phyloP scores from a whole-genome alignment of 2,113 vertebrate genomes.

The Chunga burmeisteri region DNA sequence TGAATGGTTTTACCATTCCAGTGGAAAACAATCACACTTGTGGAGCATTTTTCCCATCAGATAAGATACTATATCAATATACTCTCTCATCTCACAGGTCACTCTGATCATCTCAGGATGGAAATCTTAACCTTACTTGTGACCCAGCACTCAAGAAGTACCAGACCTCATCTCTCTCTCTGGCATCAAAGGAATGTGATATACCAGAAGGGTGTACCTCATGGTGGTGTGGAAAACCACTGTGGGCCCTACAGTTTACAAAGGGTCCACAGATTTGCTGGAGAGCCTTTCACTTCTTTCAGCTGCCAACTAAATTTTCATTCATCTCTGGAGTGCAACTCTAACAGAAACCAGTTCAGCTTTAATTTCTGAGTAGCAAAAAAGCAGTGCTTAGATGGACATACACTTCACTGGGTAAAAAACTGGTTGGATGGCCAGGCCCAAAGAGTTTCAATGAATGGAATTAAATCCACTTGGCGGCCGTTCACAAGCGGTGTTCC shows the following conservation, averaged over 20 bases:
- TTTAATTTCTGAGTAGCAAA: not conserved
- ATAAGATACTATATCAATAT: not conserved
- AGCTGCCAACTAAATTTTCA: not conserved
- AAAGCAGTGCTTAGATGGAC: not conserved
- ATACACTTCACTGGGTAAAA: not conserved
- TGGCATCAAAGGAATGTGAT: not conserved
- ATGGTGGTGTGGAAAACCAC: not conserved
- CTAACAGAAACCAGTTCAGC: not conserved
- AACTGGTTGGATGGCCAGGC: not conserved
- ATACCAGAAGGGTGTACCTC: not conserved
- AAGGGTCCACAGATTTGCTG: not conserved
- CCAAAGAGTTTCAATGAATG: not conserved
- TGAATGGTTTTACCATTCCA: not conserved
- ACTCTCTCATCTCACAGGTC: not conserved
- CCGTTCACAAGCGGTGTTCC: not conserved
- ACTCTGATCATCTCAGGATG: not conserved
- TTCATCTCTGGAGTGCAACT: not conserved
- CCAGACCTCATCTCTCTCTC: not conserved
- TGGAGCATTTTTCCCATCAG: not conserved
- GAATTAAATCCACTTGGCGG: not conserved
- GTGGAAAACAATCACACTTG: not conserved
- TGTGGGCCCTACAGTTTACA: not conserved
- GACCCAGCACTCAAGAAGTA: not conserved
- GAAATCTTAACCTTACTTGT: not conserved
- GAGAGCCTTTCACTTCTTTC: not conserved